Base-by-base conservation (phyloP, 2,797 vertebrate genomes). In the Acropternis orthonyx region DNA sequence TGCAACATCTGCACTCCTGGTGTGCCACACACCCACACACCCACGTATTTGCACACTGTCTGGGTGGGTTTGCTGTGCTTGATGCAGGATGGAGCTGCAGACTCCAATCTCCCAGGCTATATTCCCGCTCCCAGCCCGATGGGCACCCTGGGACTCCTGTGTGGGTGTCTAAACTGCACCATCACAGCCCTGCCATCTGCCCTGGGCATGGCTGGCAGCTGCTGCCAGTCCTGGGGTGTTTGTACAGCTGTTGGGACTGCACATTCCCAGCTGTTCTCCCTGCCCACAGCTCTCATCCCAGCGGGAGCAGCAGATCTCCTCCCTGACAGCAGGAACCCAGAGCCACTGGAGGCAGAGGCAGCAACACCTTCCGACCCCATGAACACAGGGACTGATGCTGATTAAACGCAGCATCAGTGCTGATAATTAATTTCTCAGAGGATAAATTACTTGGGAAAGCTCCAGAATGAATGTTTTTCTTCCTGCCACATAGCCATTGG, bases 341-440 rank as follows among this genome's bases (percentile, higher is more conserved):
- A 78, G 75, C 68, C 0, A 4, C 82, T 32, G 46, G 41, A 85
- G 68, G 66, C 90, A 79, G 75, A 83, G 49, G 48, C 88, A 80
- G 73, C 67, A 89, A 4, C 7, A 4, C 75, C 85, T 85, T 84
- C 55, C 3, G 14, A 93, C 85, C 91, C 66, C 46, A 43, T 12
- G 54, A 74, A 49, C 24, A 0, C 44, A 22, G 51, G 51, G 82
- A 73, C 41, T 78, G 87, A 36, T 48, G 93, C 78, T 93, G 89
- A 95, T 96, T 95, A 96, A 96, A 91, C 1, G 49, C 89, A 81
- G 83, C 12, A 6, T 37, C 44, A 0, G 72, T 30, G 6, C 74
- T 84, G 78, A 74, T 94, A 94, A 97, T 96, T 96, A 95, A 97
- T 96, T 96, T 96, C 75, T 96, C 61, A 8, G 88, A 92, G 86